Base-by-base conservation (phyloP, 2,797 vertebrate genomes). In the Manis javanica region DNA sequence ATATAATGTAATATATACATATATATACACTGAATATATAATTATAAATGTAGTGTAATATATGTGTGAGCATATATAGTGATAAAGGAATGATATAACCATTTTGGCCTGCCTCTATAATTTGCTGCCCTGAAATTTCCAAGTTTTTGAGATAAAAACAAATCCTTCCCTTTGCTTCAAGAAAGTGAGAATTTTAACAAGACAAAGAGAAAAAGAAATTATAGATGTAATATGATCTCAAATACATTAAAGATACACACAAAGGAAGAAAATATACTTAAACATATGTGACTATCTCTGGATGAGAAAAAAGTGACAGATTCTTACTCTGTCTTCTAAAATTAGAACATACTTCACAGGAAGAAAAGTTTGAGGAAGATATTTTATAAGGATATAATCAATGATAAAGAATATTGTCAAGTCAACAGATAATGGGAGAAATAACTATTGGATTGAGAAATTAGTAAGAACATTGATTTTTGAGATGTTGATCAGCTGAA, bases 371-470 rank as follows among this genome's bases (percentile, higher is more conserved):
- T 63, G 37, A 16, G 31, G 26, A 39, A 88, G 64, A 26, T 77
- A 84, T 64, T 84, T 87, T 31, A 84, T 87, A 72, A 90, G 34
- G 7, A 92, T 89, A 75, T 75, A 91, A 89, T 71, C 24, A 53
- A 24, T 87, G 18, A 11, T 49, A 81, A 24, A 55, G 7, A 93
- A 87, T 53, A 31, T 0, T 77, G 31, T 64, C 21, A 19, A 83
- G 49, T 69, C n/a, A 87, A 46, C 3, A 59, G 15, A 85, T 4
- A 88, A 92, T 13, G 24, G 34, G 13, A 83, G 13, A 37, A 64
- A 51, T 46, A 53, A 74, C 7, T 81, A 63, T 21, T 68, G 3
- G 12, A 72, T 91, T 86, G 34, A 71, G 24, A 95, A 79, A 81
- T 71, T 51, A 66, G 26, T 75, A n/a, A 86, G 71, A 46, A 39